A percentile compares a stretch with the other conserved stretches of the same genome.
Conservation (phyloP, 1,140 invertebrate genomes). For the Brachionus calyciflorus region DNA sequence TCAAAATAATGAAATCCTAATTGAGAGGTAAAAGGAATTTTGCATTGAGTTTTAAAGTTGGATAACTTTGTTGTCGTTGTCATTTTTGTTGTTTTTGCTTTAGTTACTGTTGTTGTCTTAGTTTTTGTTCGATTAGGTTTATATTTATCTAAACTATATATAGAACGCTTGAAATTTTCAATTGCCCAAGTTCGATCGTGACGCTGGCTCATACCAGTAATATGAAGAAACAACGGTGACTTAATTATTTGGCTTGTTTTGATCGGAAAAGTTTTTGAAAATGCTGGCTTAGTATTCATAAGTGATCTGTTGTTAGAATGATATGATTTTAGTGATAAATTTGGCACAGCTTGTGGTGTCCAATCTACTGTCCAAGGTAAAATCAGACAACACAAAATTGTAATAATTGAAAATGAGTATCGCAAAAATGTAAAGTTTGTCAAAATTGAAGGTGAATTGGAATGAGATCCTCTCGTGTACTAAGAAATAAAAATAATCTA, state of each 20-base stretch:
- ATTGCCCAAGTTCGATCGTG: no score
- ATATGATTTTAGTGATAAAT: neutral
- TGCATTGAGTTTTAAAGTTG: neutral
- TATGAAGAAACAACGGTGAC: no score
- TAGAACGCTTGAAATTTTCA: neutral
- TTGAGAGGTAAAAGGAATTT: neutral
- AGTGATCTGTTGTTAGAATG: no score
- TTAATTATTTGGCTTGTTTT: no score
- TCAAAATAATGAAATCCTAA: conserved; percentile 14
- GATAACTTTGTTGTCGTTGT: no score
- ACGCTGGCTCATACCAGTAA: no score
- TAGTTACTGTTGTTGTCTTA: no score
- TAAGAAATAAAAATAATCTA: neutral
- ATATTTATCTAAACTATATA: neutral
- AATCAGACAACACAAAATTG: conserved; percentile 8
- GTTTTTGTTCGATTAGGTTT: neutral
- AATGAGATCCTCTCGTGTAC: neutral
- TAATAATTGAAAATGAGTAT: neutral
- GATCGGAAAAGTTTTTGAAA: no score
- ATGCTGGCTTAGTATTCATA: neutral
- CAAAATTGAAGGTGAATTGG: neutral
- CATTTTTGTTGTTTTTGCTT: no score
- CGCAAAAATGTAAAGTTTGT: neutral
- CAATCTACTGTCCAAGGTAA: conserved; percentile 23
- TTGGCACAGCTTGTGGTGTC: neutral